Evolutionary conservation across 2,797 vertebrate genomes (phyloP).

Genomic region (Paramormyrops hopkinsi): DNA sequence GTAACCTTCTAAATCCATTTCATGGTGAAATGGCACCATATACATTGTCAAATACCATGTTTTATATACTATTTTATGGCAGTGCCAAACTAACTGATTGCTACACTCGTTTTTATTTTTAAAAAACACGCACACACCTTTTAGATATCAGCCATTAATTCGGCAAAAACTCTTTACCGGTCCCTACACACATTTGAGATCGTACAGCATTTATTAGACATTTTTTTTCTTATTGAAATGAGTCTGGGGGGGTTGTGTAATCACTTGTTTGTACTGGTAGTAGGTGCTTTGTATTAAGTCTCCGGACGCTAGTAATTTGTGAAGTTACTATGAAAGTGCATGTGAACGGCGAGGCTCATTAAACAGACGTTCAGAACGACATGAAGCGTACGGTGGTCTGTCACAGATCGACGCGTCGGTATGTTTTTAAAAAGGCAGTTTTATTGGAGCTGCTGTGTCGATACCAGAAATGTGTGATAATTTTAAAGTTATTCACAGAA

Average conservation of each 20-base stretch:
- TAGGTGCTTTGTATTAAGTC: background rate
- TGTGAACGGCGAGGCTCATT: background rate
- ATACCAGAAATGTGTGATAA: conserved; percentile 26
- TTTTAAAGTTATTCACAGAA: conserved; percentile 49
- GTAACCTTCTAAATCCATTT: background rate
- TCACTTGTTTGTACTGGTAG: background rate
- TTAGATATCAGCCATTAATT: background rate
- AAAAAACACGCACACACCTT: background rate
- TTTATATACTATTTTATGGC: background rate
- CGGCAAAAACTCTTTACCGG: background rate
- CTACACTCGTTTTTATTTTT: background rate
- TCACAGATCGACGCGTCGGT: background rate
- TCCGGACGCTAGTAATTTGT: background rate
- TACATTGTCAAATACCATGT: background rate
- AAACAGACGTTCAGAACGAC: background rate
- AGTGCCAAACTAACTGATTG: background rate
- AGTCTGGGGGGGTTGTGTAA: background rate
- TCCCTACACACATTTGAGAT: background rate
- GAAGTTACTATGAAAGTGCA: background rate
- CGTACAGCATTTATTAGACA: background rate
- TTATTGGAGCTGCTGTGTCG: conserved; percentile 32
- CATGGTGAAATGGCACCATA: background rate
- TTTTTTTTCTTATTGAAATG: background rate
- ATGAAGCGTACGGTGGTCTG: background rate
- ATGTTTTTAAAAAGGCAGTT: conserved; percentile 28